A percentile compares a stretch with the other conserved stretches of the same genome.
Evolutionary conservation across 1,140 invertebrate species (phyloP).

Genomic region (Aphelinus certus): DNA sequence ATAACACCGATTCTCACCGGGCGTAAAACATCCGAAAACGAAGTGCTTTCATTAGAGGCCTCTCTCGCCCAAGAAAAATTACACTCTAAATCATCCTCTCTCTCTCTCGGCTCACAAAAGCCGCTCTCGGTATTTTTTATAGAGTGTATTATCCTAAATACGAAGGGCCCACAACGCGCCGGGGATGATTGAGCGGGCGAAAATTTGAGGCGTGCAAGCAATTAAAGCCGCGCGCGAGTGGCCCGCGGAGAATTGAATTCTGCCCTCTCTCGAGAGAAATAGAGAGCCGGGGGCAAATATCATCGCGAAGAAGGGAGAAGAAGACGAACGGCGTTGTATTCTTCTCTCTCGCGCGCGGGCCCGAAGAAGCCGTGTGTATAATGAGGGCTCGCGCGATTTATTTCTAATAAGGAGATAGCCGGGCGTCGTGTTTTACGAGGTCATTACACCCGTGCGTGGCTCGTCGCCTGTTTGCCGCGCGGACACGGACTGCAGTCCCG

Average conservation of each 20-base stretch:
- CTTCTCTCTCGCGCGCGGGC: too few relatives aligned
- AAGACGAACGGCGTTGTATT: too few relatives aligned
- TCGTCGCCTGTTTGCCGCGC: constrained; percentile 5
- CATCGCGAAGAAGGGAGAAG: too few relatives aligned
- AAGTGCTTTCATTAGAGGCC: background rate
- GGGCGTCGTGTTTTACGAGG: constrained; percentile 59
- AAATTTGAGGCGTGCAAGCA: constrained; percentile 15
- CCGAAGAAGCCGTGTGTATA: constrained; percentile 41
- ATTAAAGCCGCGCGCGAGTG: background rate
- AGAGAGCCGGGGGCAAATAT: too few relatives aligned
- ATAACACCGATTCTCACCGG: too few relatives aligned
- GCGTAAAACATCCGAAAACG: too few relatives aligned
- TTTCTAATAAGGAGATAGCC: constrained; percentile 60
- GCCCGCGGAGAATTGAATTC: constrained; percentile 1
- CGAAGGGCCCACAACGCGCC: background rate
- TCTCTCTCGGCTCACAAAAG: constrained; percentile 2
- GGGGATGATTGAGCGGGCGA: constrained; percentile 17
- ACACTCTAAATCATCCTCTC: constrained; percentile 14
- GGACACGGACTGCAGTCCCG: constrained; percentile 38
- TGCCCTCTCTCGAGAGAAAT: too few relatives aligned
- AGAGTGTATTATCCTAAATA: constrained; percentile 5
- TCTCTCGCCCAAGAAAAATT: constrained; percentile 14
- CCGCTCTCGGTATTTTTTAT: constrained; percentile 11
- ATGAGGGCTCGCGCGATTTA: constrained; percentile 58
- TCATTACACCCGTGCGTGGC: constrained; percentile 33